Conservation (phyloP, 2,888 invertebrate genomes). For the Blastobasis adustella region DNA sequence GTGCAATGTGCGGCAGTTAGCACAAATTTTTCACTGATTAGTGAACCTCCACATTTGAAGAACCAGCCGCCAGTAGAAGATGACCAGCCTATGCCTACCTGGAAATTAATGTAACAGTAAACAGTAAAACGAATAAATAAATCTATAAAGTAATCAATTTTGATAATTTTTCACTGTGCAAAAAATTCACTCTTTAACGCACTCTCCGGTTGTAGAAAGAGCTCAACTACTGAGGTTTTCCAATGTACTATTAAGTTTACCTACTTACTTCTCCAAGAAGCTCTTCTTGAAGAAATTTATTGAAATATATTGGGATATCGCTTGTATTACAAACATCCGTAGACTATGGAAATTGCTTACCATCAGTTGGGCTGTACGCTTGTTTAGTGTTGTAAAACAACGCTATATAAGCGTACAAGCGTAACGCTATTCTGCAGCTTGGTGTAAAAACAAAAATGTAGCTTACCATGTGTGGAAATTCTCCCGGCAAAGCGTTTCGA, state of each 20-base stretch:
- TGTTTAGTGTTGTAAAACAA: not conserved
- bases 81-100: not conserved
- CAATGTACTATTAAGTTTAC: no score
- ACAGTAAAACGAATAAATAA: no score
- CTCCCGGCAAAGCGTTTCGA: constrained; percentile 26
- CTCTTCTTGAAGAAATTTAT: no score
- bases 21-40: constrained; percentile 78
- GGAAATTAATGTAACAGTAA: not conserved
- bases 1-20: constrained; percentile 82
- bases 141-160: not conserved
- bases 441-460: not conserved
- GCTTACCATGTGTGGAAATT: constrained; percentile 49
- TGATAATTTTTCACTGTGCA: not conserved
- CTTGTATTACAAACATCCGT: not conserved
- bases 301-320: no score
- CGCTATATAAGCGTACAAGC: not conserved
- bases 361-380: not conserved
- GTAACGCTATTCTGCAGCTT: not conserved
- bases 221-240: no score
- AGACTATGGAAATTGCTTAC: not conserved
- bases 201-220: no score
- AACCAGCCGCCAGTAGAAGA: constrained; percentile 26
- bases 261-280: no score
- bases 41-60: constrained; percentile 77
- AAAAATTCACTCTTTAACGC: not conserved